These are phyloP conservation scores for Apostichopus californicus DNA, from an alignment of 35 echinoderm and acorn worm genomes.

Conservation along the genomic window DNA sequence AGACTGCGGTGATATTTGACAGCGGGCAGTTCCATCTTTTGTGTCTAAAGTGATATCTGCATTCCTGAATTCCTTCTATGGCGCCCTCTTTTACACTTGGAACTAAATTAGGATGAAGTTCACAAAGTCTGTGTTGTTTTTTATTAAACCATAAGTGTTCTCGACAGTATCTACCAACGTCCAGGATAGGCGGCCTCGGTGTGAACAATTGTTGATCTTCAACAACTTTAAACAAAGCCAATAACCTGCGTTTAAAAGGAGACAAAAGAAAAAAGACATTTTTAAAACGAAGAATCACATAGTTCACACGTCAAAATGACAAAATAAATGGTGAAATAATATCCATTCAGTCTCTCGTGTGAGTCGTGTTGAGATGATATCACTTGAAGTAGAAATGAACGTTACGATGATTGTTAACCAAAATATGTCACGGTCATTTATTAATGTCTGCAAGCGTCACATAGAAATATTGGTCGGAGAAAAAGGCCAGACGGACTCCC, in stretches of 20 bases:
- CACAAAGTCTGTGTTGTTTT: constrained; percentile 44
- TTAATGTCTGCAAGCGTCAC: too few relatives aligned
- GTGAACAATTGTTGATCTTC: constrained; percentile 35
- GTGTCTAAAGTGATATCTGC: constrained; percentile 51
- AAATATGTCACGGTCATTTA: too few relatives aligned
- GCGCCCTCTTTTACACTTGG: constrained; percentile 51
- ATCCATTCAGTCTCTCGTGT: too few relatives aligned
- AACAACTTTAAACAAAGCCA: constrained; percentile 16
- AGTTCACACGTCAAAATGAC: background rate
- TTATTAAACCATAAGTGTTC: constrained; percentile 50
- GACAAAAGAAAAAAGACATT: background rate
- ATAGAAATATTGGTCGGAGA: too few relatives aligned
- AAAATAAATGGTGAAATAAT: too few relatives aligned
- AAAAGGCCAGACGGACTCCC: too few relatives aligned
- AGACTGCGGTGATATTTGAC: constrained; percentile 42
- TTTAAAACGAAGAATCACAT: background rate
- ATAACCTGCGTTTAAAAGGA: background rate
- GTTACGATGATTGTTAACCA: too few relatives aligned
- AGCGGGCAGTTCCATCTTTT: constrained; percentile 48
- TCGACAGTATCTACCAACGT: constrained; percentile 28
- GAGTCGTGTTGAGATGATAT: too few relatives aligned
- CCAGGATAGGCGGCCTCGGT: constrained; percentile 42
- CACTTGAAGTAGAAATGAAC: too few relatives aligned
- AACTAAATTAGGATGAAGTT: constrained; percentile 48
- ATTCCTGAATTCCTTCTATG: constrained; percentile 49